Base-by-base conservation (phyloP, 1,140 invertebrate species). In the Lanistes nyassanus region DNA sequence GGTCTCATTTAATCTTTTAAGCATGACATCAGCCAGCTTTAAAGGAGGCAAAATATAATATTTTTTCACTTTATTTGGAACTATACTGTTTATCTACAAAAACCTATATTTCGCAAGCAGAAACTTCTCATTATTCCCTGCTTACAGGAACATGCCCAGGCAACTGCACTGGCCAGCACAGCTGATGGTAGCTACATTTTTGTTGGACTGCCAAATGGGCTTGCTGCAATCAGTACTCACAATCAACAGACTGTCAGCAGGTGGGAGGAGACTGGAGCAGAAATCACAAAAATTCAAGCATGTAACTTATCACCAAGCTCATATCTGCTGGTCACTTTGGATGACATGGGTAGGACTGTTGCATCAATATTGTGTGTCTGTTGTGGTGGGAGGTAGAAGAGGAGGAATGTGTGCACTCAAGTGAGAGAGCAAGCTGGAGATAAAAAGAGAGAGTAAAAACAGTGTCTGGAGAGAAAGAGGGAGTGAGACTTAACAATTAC, bases 261-360 rank as follows among this genome's bases (percentile, higher is more conserved):
- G 26, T 87, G 84, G 85, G 85, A 88, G 74, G 84, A 87, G 58
- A 82, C 86, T 11, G 73, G 79, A 37, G 79, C 82, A 13, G 86
- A 87, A 62, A 83, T 88, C 39, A 72, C 76, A 36, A 76, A 76
- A 34, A 80, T 88, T 47, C 19, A 47, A 13, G 42, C 42, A 9
- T 47, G 19, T 47, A 6, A 47, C 5, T 47, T 47, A 3, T 47
- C 9, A 34, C 76, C 72, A n/a, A 77, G 83, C 34, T 78, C 69
- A 5, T 80, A 84, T 79, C 64, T 88, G 11, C 47, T 88, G 23
- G 69, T 80, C 21, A 81, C 83, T 13, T 73, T 87, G 47, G 86
- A 88, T 84, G 84, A 87, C 65, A 86, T 88, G 84, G 86, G 86
- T 88, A 81, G 55, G 31, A n/a, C 23, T 21, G 13, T 58, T 23